Percentiles rank a stretch among this genome's conserved stretches.
Evolutionary conservation across 2,797 vertebrate species (phyloP).

Genomic region (Enteromius argenteus): DNA sequence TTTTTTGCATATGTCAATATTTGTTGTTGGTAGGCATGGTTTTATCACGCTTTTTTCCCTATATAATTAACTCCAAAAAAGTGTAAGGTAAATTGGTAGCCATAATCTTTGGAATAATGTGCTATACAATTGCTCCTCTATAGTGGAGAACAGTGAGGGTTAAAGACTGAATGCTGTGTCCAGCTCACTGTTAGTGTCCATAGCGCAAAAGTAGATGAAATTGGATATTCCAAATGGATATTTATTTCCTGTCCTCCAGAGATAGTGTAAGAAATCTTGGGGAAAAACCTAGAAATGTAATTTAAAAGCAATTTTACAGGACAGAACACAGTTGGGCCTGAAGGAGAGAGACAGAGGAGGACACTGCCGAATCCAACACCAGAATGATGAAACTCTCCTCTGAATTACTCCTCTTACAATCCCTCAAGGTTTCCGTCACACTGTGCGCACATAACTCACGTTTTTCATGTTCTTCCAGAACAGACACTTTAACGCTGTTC

Average conservation of each 20-base stretch:
- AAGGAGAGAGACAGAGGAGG: conserved; percentile 49
- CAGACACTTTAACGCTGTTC: conserved; percentile 19
- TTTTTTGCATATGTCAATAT: neutral
- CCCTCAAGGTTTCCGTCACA: conserved; percentile 46
- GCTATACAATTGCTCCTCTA: neutral
- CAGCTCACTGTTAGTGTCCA: conserved; percentile 15
- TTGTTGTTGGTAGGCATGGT: neutral
- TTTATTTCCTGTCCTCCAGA: conserved; percentile 55
- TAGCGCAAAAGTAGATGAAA: conserved; percentile 56
- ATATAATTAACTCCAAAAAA: neutral
- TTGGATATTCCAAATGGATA: conserved; percentile 61
- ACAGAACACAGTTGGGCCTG: conserved; percentile 61
- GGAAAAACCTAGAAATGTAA: conserved; percentile 62
- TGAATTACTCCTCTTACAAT: conserved; percentile 44
- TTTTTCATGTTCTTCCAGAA: conserved; percentile 25
- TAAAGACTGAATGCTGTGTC: conserved; percentile 9
- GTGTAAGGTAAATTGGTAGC: neutral
- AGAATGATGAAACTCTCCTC: conserved; percentile 53
- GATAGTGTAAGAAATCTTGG: conserved; percentile 51
- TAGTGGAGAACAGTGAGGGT: conserved; percentile 1
- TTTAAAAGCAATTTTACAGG: conserved; percentile 66
- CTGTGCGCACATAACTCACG: neutral
- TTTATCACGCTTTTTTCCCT: neutral
- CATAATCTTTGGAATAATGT: neutral
- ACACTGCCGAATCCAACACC: conserved; percentile 48